A percentile compares a stretch with the other conserved stretches of the same genome.
phyloP scores from a whole-genome alignment of 2,797 vertebrate species.

The Zenarchopterus dispar region DNA sequence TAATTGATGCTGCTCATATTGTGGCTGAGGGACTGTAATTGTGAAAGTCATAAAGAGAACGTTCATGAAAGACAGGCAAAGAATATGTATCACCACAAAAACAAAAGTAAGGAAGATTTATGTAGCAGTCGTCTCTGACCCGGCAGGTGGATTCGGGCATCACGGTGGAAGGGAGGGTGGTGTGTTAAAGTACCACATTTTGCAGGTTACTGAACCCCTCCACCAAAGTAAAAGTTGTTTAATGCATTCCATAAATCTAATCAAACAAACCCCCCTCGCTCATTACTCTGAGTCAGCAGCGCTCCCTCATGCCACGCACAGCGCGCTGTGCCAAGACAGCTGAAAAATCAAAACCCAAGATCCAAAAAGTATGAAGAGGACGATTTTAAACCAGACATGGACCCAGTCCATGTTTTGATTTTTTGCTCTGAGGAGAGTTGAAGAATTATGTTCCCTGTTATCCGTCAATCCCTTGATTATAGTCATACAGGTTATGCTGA shows the following conservation, averaged over 20 bases:
- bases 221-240: conserved; percentile 78
- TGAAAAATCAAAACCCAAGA: conserved; percentile 58
- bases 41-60: conserved; percentile 34
- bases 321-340: conserved; percentile 63
- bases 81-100: conserved; percentile 12
- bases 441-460: conserved; percentile 71
- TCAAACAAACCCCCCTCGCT: conserved; percentile 74
- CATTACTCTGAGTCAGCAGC: conserved; percentile 67
- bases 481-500: conserved; percentile 70
- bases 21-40: conserved; percentile 26
- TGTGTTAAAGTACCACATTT: conserved; percentile 58
- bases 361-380: conserved; percentile 58
- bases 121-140: conserved; percentile 19
- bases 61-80: conserved; percentile 18
- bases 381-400: conserved; percentile 48
- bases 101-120: conserved; percentile 16
- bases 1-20: background rate
- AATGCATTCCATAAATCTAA: conserved; percentile 82
- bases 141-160: conserved; percentile 75
- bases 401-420: conserved; percentile 51
- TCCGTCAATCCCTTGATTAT: conserved; percentile 76
- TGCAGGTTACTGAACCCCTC: conserved; percentile 67
- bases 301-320: conserved; percentile 63
- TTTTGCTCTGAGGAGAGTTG: conserved; percentile 54
- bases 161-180: conserved; percentile 47